Evolutionary conservation across 2,797 vertebrate genomes (phyloP).

Genomic region (Pseudochirops corinnae): DNA sequence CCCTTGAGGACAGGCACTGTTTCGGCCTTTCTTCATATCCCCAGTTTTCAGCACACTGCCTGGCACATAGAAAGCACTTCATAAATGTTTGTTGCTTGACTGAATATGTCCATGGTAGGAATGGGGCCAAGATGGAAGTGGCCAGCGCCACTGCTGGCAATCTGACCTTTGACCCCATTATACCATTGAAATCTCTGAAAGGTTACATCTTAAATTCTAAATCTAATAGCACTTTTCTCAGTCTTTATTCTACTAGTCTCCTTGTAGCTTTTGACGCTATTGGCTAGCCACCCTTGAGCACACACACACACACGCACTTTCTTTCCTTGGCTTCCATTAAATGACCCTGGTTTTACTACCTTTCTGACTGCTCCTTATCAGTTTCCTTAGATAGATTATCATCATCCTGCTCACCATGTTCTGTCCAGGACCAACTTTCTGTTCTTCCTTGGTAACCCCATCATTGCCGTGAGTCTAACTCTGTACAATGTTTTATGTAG

Average conservation of each 20-base stretch:
- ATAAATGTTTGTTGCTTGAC: not conserved
- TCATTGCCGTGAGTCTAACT: not conserved
- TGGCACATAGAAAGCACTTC: not conserved
- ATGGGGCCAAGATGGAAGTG: not conserved
- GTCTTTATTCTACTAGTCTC: not conserved
- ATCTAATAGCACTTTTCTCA: not conserved
- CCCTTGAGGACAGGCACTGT: not conserved
- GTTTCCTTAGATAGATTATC: not conserved
- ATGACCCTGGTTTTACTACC: not conserved
- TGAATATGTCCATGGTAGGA: not conserved
- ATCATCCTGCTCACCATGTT: not conserved
- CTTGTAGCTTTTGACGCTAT: not conserved
- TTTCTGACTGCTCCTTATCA: not conserved
- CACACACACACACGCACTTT: not conserved
- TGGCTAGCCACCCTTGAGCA: not conserved
- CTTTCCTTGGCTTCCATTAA: not conserved
- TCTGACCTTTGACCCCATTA: not conserved
- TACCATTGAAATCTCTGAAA: not conserved
- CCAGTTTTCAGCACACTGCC: not conserved
- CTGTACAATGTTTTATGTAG: not conserved
- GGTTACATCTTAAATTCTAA: not conserved
- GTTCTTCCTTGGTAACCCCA: not conserved
- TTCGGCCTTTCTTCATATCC: not conserved
- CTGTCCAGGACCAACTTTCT: not conserved
- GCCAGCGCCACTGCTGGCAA: not conserved